Base-by-base conservation (phyloP, 1,140 invertebrate genomes). In the Meloidogyne exigua region DNA sequence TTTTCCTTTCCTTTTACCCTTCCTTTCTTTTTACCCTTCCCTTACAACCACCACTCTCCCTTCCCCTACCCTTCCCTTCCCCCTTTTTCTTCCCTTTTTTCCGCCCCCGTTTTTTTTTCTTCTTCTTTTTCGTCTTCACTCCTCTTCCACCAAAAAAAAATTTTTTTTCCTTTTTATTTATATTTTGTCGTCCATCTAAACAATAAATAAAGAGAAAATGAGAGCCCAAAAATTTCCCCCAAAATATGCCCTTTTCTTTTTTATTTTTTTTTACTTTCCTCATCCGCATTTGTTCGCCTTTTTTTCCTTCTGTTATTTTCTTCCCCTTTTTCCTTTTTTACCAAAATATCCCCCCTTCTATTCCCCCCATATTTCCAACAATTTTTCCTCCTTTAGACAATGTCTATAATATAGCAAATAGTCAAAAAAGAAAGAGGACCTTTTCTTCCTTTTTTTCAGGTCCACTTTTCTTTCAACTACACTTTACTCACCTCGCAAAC, bases 191-290 rank as follows among this genome's bases (percentile, higher is more conserved):
- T 70, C 68, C 32, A 70, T 12, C 28, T 70, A 28, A 28, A 42
- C 68, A 70, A 25, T 42, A 32, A 32, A 32, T 3, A 32, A 32
- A 49, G 26, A 21, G 68, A 57, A 32, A 57, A n/a, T n/a, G n/a
- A 32, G 28, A 15, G 23, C 28, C 23, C 68, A 23, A 10, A n/a
- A n/a, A 23, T 26, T 70, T 70, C 28, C 68, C 68, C 42, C 68
- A 70, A 42, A 32, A 32, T 32, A 49, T 70, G 23, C 68, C 32
- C 68, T 70, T 26, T 57, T n/a, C n/a, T n/a, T n/a, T n/a, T n/a
- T n/a, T n/a, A n/a, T n/a, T n/a, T n/a, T n/a, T n/a, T n/a, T n/a
- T n/a, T n/a, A n/a, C n/a, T n/a, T n/a, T 57, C 68, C 15, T 13
- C 68, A 36, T 49, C 44, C 44, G 13, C 44, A 49, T 49, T 49